Evolutionary conservation across 2,888 invertebrate genomes (phyloP).

Genomic region (Drosophila siamana): DNA sequence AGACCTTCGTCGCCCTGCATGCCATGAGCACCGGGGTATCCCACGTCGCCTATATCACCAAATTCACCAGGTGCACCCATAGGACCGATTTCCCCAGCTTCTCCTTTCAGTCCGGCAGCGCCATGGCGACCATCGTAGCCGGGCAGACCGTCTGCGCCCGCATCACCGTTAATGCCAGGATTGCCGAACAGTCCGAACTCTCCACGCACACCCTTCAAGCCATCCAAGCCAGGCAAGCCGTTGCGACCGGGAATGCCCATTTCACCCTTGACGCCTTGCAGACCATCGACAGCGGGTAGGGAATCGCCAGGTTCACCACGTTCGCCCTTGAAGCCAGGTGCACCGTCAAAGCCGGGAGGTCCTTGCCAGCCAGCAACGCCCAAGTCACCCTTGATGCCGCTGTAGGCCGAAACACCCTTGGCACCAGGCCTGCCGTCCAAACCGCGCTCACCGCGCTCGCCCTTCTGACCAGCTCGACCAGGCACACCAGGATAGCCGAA

Average conservation of each 20-base stretch:
- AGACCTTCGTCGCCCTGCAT: conserved; percentile 83
- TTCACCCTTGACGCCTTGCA: conserved; percentile 87
- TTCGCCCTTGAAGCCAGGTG: conserved; percentile 86
- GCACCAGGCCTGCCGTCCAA: conserved; percentile 68
- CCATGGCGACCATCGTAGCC: conserved; percentile 86
- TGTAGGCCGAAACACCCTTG: conserved; percentile 88
- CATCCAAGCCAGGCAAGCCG: conserved; percentile 86
- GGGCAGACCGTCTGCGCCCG: conserved; percentile 85
- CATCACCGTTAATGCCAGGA: conserved; percentile 86
- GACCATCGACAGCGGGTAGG: conserved; percentile 86
- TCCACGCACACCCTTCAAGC: conserved; percentile 85
- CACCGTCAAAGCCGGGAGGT: conserved; percentile 81
- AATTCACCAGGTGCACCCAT: conserved; percentile 86
- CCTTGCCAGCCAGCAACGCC: conserved; percentile 87
- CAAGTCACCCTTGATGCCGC: conserved; percentile 88
- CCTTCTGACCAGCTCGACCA: conserved; percentile 81
- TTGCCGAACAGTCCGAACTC: conserved; percentile 87
- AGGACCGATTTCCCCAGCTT: conserved; percentile 83
- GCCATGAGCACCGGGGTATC: conserved; percentile 85
- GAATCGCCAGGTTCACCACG: conserved; percentile 88
- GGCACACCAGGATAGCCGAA: conserved; percentile 74
- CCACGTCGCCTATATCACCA: conserved; percentile 86
- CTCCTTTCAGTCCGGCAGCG: conserved; percentile 85
- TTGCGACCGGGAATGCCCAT: conserved; percentile 87
- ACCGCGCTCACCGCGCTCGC: conserved; percentile 77